Evolutionary conservation across 2,888 invertebrate species (phyloP).

Genomic region (Caenorhabditis zanzibari): DNA sequence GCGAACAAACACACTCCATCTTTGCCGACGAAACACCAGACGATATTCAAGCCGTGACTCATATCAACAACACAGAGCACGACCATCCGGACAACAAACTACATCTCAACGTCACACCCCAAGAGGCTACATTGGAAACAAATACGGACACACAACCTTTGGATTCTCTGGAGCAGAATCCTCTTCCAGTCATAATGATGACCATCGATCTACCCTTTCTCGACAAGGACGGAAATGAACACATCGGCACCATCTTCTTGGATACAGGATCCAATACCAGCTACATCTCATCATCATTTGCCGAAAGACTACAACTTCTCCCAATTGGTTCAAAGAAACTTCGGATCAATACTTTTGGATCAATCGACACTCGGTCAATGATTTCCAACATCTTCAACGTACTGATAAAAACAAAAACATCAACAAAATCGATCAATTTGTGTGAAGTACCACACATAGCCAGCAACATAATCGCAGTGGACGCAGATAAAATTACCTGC

Average conservation of each 20-base stretch:
- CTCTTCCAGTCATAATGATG: conserved; percentile 17
- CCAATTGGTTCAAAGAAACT: background rate
- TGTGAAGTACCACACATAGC: conserved; percentile 9
- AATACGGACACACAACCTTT: background rate
- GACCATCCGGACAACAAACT: background rate
- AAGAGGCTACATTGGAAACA: background rate
- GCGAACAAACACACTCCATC: background rate
- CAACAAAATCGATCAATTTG: background rate
- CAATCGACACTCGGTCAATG: background rate
- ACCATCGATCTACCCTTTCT: background rate
- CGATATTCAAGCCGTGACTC: background rate
- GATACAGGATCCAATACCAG: conserved; percentile 1
- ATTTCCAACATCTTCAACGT: background rate
- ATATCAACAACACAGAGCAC: background rate
- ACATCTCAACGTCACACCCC: too few species aligned
- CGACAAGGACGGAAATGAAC: background rate
- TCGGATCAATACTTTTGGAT: background rate
- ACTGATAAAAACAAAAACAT: background rate
- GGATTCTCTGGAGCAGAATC: background rate
- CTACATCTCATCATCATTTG: background rate
- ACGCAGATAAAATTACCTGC: background rate
- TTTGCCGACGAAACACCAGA: background rate
- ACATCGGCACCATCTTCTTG: background rate
- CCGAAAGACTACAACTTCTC: background rate
- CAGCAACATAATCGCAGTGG: conserved; percentile 1